Evolutionary conservation across 1,140 invertebrate species (phyloP).

Genomic region (Neotoxoptera formosana): DNA sequence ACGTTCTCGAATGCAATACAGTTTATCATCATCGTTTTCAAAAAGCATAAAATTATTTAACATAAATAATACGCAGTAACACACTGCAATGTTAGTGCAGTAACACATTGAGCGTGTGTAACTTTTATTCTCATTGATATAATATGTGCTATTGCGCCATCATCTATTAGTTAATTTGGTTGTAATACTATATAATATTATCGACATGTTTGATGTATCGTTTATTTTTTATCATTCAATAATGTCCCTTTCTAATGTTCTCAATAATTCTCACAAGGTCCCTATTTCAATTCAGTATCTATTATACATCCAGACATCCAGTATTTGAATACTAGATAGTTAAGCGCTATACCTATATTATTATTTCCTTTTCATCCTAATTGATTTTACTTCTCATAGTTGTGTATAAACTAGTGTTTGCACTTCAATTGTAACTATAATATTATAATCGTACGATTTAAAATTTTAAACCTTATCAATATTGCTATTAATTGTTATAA

Average conservation of each 20-base stretch:
- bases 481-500: not conserved
- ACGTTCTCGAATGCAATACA: not conserved
- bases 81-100: not conserved
- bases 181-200: not conserved
- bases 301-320: too few relatives aligned
- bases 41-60: not conserved
- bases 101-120: not conserved
- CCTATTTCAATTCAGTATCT: not conserved
- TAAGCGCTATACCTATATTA: not conserved
- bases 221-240: not conserved
- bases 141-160: not conserved
- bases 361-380: not conserved
- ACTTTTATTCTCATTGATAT: not conserved
- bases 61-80: not conserved
- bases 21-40: not conserved
- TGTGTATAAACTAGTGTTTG: too few relatives aligned
- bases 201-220: not conserved
- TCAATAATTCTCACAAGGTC: not conserved
- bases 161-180: constrained; percentile 4
- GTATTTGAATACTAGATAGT: not conserved
- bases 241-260: constrained; percentile 1
- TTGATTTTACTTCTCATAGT: not conserved
- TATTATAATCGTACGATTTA: not conserved
- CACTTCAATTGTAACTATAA: not conserved
- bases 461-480: not conserved